Evolutionary conservation across 2,888 invertebrate species (phyloP).

Genomic region (Tachina grossa): DNA sequence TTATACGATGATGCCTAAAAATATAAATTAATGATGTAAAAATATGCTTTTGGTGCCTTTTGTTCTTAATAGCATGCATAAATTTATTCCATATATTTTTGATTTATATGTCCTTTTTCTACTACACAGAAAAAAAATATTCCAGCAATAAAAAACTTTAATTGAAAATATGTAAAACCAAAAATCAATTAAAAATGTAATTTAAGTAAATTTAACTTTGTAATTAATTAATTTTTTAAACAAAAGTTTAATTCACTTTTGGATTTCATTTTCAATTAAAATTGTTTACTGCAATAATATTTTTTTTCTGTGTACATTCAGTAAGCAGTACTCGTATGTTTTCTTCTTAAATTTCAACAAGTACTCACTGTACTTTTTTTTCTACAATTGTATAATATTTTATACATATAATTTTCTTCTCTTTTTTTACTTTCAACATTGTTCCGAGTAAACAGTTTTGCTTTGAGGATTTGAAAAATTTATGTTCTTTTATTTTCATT

Average conservation of each 20-base stretch:
- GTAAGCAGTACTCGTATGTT: neutral
- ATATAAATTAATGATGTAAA: constrained; percentile 33
- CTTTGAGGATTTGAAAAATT: constrained; percentile 35
- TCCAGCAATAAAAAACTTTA: too few relatives aligned
- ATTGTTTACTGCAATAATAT: too few relatives aligned
- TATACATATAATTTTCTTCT: neutral
- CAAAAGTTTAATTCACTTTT: too few relatives aligned
- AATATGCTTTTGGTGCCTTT: neutral
- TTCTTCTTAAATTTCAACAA: constrained; percentile 25
- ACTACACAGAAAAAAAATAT: neutral
- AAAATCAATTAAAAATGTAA: too few relatives aligned
- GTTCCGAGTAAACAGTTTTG: constrained; percentile 35
- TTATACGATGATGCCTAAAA: constrained; percentile 12
- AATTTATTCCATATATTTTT: neutral
- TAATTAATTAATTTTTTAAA: too few relatives aligned
- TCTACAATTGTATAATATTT: constrained; percentile 18
- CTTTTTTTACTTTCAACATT: constrained; percentile 1
- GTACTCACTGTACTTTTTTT: constrained; percentile 44
- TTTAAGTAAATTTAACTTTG: too few relatives aligned
- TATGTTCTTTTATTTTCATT: constrained; percentile 7
- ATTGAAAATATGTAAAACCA: too few relatives aligned
- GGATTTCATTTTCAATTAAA: too few relatives aligned
- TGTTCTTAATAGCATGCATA: neutral
- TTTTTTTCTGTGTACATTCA: neutral
- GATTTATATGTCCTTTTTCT: constrained; percentile 33